Evolutionary conservation across 1,140 invertebrate genomes (phyloP).

Genomic region (Aphelinus certus): DNA sequence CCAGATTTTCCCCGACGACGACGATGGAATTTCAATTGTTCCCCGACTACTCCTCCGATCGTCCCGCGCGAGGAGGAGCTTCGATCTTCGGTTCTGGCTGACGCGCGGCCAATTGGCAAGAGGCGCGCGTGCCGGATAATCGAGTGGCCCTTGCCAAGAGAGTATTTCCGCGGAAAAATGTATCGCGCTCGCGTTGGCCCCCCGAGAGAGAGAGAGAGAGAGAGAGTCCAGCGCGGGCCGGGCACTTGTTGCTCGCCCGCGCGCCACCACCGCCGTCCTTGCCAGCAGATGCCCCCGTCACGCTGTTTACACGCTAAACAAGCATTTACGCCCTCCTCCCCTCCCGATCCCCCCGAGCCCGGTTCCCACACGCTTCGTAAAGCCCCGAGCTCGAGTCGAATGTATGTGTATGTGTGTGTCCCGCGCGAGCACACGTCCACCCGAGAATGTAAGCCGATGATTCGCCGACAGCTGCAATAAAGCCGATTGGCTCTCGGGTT

Average conservation of each 20-base stretch:
- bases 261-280: constrained; percentile 43
- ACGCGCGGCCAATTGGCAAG: too few relatives aligned
- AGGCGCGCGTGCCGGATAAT: too few relatives aligned
- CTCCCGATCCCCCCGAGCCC: background rate
- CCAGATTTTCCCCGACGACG: too few relatives aligned
- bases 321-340: constrained; percentile 33
- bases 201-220: background rate
- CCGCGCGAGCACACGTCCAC: too few relatives aligned
- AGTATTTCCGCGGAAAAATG: constrained; percentile 15
- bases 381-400: background rate
- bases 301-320: constrained; percentile 57
- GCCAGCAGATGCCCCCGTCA: constrained; percentile 2
- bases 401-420: too few relatives aligned
- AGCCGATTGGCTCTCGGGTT: too few relatives aligned
- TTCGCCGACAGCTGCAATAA: too few relatives aligned
- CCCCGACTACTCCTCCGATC: too few relatives aligned
- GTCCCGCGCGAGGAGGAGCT: too few relatives aligned
- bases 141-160: background rate
- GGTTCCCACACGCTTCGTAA: constrained; percentile 13
- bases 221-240: constrained; percentile 26
- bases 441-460: too few relatives aligned
- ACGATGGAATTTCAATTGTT: too few relatives aligned
- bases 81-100: too few relatives aligned
- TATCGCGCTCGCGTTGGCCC: constrained; percentile 10
- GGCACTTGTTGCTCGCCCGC: constrained; percentile 56